These are phyloP conservation scores for Halcyon senegalensis DNA, from an alignment of 2,113 vertebrate genomes.

Conservation along the genomic window DNA sequence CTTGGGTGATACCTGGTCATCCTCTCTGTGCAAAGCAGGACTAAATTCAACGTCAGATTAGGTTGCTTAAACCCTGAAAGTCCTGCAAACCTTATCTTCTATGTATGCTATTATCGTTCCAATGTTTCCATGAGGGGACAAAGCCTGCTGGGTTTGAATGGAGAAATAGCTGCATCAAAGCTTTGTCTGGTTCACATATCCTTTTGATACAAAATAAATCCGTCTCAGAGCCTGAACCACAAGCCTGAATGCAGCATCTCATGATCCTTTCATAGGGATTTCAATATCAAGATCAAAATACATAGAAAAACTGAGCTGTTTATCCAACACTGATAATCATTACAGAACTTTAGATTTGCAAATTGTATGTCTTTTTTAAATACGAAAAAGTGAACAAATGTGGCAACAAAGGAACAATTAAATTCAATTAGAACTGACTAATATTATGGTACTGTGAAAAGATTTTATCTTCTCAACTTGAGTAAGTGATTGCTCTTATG, in stretches of 20 bases:
- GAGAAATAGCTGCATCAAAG: background rate
- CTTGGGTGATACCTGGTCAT: background rate
- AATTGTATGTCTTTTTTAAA: background rate
- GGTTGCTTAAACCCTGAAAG: background rate
- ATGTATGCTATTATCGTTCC: background rate
- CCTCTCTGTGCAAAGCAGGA: background rate
- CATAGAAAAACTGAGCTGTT: background rate
- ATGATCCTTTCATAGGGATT: background rate
- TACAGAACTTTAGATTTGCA: background rate
- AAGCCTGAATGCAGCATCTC: background rate
- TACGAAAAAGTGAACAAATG: background rate
- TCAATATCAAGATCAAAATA: background rate
- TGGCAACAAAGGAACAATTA: background rate
- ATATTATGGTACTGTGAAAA: background rate
- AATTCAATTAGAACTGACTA: background rate
- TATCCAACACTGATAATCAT: background rate
- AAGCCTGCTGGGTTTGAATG: background rate
- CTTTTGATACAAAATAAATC: background rate
- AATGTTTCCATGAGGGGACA: background rate
- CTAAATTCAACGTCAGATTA: background rate
- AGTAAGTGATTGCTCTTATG: background rate
- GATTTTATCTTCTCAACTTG: background rate
- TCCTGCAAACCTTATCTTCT: accelerated
- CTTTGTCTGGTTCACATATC: background rate
- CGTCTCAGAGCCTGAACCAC: background rate